Evolutionary conservation across 2,888 invertebrate species (phyloP), one percentile per base, ranked within the genome.

Genomic region (Neuroscelio doddi): DNA sequence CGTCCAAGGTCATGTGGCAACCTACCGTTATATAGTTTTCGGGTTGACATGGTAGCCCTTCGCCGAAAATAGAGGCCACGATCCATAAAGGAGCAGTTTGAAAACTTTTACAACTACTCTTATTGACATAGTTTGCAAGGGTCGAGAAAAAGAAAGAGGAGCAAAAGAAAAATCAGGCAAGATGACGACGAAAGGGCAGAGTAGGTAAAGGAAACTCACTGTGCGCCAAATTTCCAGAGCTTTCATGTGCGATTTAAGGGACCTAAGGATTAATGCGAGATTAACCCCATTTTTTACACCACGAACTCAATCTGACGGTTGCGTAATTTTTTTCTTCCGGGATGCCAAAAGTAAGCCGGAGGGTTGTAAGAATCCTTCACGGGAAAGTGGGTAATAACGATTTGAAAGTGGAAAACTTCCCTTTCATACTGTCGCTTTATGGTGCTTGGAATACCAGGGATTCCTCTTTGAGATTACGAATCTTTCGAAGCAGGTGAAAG

Each of bases 231-330:
- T n/a, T n/a, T n/a, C n/a, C n/a, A n/a, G n/a, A n/a, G n/a, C n/a
- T n/a, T n/a, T n/a, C n/a, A n/a, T n/a, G n/a, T n/a, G n/a, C n/a
- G 69, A 68, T 69, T 64, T 39, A 9, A 30, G 4, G 1, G 9
- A n/a, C 8, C n/a, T 9, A n/a, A 24, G 73, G 78, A 79, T 79
- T 74, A 79, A 68, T 62, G 58, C 51, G 45, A 75, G 73, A 77
- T 76, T 76, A 76, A 80, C 75, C 76, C 75, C 53, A 73, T 76
- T 76, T 77, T 74, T 73, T 71, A 61, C 53, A 17, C 8, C 27
- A 51, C 14, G 12, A 42, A 55, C 49, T 59, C 14, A 39, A 65
- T 57, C 38, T 53, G 55, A 51, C 58, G 24, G 36, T 57, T 53
- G 36, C 41, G 38, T 45, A 27, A 41, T 56, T 66, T 65, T 45